Conservation (phyloP, 2,888 invertebrate species). For the Limnephilus marmoratus region DNA sequence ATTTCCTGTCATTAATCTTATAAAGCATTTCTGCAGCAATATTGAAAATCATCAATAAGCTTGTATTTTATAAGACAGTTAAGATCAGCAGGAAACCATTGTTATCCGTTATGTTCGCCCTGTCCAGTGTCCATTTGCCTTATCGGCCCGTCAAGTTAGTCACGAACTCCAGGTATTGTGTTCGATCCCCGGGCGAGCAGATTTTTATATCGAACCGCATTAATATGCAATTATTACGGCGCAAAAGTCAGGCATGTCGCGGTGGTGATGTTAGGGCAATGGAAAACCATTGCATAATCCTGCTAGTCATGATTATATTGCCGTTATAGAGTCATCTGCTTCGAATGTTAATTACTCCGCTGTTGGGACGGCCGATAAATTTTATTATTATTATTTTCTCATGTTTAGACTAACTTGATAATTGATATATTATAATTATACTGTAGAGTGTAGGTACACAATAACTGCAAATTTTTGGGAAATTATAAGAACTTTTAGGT, state of each 20-base stretch:
- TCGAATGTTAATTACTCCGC: background rate
- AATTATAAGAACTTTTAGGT: too few species aligned
- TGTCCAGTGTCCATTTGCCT: background rate
- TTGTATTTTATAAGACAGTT: background rate
- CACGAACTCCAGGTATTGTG: constrained; percentile 15
- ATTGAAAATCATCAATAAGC: background rate
- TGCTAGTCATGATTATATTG: background rate
- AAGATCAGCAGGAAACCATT: background rate
- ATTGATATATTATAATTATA: too few species aligned
- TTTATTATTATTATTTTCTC: background rate
- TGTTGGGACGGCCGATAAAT: background rate
- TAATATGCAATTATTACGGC: constrained; percentile 17
- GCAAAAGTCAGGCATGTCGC: constrained; percentile 10
- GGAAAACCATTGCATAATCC: background rate
- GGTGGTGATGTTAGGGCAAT: background rate
- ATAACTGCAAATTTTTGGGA: too few species aligned
- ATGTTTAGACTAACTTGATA: background rate
- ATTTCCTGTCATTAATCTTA: background rate
- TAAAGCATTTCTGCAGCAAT: background rate
- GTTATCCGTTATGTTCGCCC: constrained; percentile 9
- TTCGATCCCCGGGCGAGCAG: background rate
- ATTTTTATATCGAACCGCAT: constrained; percentile 16
- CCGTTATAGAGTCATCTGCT: background rate
- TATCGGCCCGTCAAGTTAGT: constrained; percentile 12
- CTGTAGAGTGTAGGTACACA: too few species aligned